These are phyloP conservation scores for Oreotragus oreotragus DNA, from an alignment of 2,113 vertebrate species.

Conservation along the genomic window DNA sequence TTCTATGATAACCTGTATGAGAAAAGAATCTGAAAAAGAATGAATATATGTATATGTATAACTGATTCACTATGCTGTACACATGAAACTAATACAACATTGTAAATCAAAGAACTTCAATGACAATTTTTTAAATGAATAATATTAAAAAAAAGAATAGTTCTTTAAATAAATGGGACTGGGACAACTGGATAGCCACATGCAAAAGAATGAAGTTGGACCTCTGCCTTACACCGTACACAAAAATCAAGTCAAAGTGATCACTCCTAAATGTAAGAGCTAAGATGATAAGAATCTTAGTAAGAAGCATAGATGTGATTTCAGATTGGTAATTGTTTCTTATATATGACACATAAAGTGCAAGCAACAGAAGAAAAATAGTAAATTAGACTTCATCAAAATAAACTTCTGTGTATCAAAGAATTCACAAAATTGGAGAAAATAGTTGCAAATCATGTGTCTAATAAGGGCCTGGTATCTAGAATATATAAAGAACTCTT, in stretches of 20 bases:
- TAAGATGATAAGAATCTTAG: not conserved
- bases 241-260: not conserved
- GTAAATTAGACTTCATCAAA: not conserved
- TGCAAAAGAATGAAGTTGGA: not conserved
- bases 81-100: not conserved
- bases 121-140: not conserved
- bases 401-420: not conserved
- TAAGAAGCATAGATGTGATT: not conserved
- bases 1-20: not conserved
- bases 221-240: not conserved
- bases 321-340: not conserved
- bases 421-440: not conserved
- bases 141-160: not conserved
- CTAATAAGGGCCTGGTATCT: not conserved
- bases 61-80: not conserved
- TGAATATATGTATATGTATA: not conserved
- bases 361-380: not conserved
- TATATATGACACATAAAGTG: not conserved
- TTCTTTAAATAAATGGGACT: not conserved
- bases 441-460: not conserved
- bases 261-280: not conserved
- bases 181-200: not conserved
- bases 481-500: not conserved
- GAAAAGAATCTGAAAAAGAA: not conserved
- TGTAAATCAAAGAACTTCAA: not conserved